Evolutionary conservation across 2,888 invertebrate genomes (phyloP).

Genomic region (Therioaphis trifolii): DNA sequence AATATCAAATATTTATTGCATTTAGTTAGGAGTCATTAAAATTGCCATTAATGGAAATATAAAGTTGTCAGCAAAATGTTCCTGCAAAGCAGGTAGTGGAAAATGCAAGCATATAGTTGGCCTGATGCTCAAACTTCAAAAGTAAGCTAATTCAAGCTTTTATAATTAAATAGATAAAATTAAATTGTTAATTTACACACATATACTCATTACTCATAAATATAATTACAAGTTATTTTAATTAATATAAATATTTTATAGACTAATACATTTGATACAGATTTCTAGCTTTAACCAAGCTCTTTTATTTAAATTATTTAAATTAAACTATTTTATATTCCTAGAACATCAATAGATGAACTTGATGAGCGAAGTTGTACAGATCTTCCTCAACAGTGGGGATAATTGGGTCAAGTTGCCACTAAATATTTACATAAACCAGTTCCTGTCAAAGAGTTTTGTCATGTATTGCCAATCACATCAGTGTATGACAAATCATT

Average conservation of each 20-base stretch:
- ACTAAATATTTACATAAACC: constrained; percentile 13
- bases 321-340: too few species aligned
- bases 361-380: not conserved
- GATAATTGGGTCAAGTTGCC: not conserved
- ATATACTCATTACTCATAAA: not conserved
- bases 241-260: too few species aligned
- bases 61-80: not conserved
- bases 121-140: constrained; percentile 18
- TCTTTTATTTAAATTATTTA: too few species aligned
- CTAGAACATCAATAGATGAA: constrained; percentile 6
- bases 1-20: not conserved
- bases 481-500: constrained; percentile 1
- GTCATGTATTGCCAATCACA: not conserved
- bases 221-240: too few species aligned
- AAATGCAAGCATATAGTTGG: constrained; percentile 18
- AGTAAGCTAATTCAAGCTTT: too few species aligned
- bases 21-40: not conserved
- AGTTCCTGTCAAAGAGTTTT: constrained; percentile 17
- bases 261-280: too few species aligned
- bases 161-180: not conserved
- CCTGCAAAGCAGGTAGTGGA: not conserved
- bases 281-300: too few species aligned
- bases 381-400: constrained; percentile 12
- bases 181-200: not conserved
- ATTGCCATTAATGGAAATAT: not conserved